Percentiles rank a stretch among this genome's conserved stretches.
Conservation (phyloP, 1,140 invertebrate species). For the Diachasmimorpha longicaudata region DNA sequence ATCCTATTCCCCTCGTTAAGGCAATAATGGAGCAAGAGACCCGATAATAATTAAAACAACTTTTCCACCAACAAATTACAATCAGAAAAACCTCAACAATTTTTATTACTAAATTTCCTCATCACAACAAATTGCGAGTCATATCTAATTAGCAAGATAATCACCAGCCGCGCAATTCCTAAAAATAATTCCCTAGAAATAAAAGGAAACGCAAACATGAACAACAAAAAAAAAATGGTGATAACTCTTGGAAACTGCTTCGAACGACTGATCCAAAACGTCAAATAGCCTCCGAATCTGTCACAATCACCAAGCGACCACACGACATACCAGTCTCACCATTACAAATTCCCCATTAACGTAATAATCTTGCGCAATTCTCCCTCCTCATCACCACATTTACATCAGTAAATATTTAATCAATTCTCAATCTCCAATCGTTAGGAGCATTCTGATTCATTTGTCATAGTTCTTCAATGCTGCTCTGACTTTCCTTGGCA, state of each 20-base stretch:
- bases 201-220: background rate
- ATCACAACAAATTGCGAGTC: background rate
- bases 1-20: background rate
- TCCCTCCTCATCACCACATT: background rate
- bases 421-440: background rate
- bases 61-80: background rate
- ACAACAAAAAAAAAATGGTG: constrained; percentile 16
- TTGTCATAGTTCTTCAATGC: constrained; percentile 27
- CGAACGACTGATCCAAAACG: background rate
- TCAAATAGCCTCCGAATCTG: constrained; percentile 29
- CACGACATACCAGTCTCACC: constrained; percentile 33
- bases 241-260: constrained; percentile 26
- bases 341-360: constrained; percentile 27
- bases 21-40: background rate
- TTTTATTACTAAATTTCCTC: background rate
- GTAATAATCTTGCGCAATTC: background rate
- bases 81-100: background rate
- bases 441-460: constrained; percentile 25
- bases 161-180: background rate
- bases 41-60: background rate
- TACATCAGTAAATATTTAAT: constrained; percentile 25
- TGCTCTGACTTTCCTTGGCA: background rate
- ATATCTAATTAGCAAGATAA: background rate
- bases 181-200: background rate
- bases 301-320: constrained; percentile 8